These are phyloP conservation scores for Ellobius talpinus DNA, from an alignment of 2,113 vertebrate species.

Conservation along the genomic window DNA sequence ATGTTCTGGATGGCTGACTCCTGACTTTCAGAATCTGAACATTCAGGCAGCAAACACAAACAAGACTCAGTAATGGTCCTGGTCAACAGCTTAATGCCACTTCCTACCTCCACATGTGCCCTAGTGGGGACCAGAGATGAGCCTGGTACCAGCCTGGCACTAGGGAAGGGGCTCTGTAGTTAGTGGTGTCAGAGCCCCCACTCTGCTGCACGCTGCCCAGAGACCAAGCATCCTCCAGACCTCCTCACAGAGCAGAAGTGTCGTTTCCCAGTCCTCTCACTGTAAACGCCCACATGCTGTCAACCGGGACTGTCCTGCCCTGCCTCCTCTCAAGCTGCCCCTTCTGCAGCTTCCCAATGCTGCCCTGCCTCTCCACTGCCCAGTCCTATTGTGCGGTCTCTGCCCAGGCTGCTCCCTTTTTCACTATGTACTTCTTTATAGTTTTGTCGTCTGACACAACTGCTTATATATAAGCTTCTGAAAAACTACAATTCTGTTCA, in stretches of 20 bases:
- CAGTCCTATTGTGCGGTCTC: not conserved
- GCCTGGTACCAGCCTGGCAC: not conserved
- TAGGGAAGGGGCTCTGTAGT: not conserved
- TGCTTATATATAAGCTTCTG: not conserved
- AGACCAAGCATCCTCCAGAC: not conserved
- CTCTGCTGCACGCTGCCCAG: not conserved
- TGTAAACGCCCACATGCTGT: not conserved
- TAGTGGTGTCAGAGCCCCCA: not conserved
- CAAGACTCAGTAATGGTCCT: not conserved
- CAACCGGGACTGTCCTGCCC: not conserved
- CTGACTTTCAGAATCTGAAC: slow-evolving; percentile 46
- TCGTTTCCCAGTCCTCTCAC: not conserved
- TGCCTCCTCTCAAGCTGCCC: not conserved
- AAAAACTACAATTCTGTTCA: not conserved
- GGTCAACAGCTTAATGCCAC: not conserved
- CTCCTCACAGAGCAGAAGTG: fast-evolving
- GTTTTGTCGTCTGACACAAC: not conserved
- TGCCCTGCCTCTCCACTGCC: not conserved
- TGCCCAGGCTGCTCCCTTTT: no score
- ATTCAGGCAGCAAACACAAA: not conserved
- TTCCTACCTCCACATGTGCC: not conserved
- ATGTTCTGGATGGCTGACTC: slow-evolving; percentile 83
- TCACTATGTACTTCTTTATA: not conserved
- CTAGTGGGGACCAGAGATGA: no score
- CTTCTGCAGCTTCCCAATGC: not conserved